These are phyloP conservation scores for Mus spretus DNA, from an alignment of 2,797 vertebrate genomes.

Conservation along the genomic window DNA sequence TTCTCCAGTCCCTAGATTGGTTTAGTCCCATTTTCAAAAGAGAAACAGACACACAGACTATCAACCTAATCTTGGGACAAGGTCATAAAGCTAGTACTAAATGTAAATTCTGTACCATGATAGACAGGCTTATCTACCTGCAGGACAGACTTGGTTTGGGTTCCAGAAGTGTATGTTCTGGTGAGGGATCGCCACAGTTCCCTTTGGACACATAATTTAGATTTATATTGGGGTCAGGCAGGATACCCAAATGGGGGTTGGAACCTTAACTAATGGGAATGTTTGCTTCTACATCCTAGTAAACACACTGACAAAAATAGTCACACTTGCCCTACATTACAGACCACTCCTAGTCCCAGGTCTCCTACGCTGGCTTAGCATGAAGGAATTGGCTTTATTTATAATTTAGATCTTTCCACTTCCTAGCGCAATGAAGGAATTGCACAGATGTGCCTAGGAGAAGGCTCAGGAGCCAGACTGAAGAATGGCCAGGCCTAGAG, in stretches of 20 bases:
- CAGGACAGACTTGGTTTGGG: neutral
- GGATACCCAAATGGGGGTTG: neutral
- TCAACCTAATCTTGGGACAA: too few species aligned
- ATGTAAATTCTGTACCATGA: neutral
- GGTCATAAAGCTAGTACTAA: constrained; percentile 1
- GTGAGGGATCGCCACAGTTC: neutral
- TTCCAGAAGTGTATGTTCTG: neutral
- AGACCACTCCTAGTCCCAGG: neutral
- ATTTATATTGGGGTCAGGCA: neutral
- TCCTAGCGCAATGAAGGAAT: constrained; percentile 5
- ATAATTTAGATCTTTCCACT: constrained; percentile 55
- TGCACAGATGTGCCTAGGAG: neutral
- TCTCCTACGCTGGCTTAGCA: constrained; percentile 32
- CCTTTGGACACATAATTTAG: neutral
- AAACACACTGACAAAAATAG: constrained; percentile 11
- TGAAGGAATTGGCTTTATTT: constrained; percentile 55
- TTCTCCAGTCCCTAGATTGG: neutral
- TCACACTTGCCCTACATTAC: neutral
- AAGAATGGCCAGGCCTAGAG: neutral
- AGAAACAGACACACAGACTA: neutral
- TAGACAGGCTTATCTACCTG: neutral
- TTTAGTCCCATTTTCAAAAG: constrained; percentile 14
- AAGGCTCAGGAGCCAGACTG: neutral
- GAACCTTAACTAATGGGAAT: neutral
- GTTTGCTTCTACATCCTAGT: neutral